Percentiles rank a stretch among this genome's conserved stretches.
Evolutionary conservation across 2,113 vertebrate genomes (phyloP).

Genomic region (Alligator mississippiensis): DNA sequence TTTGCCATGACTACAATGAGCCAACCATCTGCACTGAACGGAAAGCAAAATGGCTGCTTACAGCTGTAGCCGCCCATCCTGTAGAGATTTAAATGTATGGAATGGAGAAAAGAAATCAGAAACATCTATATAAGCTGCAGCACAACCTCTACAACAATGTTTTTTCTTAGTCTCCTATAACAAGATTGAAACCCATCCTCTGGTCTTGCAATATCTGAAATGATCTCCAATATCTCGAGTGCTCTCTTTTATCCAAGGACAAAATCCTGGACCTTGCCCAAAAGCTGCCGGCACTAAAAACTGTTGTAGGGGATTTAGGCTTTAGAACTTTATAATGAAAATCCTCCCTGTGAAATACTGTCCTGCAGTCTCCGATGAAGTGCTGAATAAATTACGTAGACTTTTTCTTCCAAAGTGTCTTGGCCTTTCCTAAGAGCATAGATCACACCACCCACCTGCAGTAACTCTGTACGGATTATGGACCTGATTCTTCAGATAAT

Average conservation of each 20-base stretch:
- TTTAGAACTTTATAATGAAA: conserved; percentile 52
- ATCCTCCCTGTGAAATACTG: conserved; percentile 45
- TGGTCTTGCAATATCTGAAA: not conserved
- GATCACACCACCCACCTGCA: conserved; percentile 34
- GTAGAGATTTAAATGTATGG: conserved; percentile 2
- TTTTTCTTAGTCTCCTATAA: not conserved
- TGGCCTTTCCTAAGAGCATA: conserved; percentile 34
- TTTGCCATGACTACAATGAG: not conserved
- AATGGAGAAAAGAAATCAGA: not conserved
- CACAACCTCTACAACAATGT: not conserved
- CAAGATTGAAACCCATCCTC: not conserved
- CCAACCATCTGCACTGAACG: not conserved
- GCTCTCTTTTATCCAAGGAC: conserved; percentile 20
- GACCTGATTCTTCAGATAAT: not conserved
- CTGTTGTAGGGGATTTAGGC: conserved; percentile 30
- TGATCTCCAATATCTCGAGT: not conserved
- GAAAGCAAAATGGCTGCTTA: not conserved
- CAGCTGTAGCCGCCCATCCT: not conserved
- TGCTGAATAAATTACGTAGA: conserved; percentile 34
- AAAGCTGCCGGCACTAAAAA: conserved; percentile 19
- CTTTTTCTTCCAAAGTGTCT: conserved; percentile 22
- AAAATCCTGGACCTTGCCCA: conserved; percentile 39
- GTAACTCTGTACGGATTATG: not conserved
- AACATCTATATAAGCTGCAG: not conserved
- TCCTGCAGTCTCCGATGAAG: conserved; percentile 31